Evolutionary conservation across 2,888 invertebrate species (phyloP).

Genomic region (Andrena dorsata): DNA sequence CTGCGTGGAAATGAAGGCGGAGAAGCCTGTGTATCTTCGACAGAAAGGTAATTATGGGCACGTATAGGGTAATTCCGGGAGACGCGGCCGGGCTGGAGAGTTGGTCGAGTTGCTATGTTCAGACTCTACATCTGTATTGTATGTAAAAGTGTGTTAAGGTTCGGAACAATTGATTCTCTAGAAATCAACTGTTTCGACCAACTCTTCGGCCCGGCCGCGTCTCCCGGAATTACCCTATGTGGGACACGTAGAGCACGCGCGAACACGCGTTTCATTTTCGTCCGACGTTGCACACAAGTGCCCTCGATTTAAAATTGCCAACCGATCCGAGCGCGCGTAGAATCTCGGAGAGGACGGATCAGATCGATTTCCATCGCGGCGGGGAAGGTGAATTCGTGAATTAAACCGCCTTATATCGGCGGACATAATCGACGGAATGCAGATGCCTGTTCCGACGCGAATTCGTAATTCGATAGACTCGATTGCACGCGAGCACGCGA

Average conservation of each 20-base stretch:
- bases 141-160: too few relatives aligned
- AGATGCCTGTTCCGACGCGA: constrained; percentile 78
- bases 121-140: too few relatives aligned
- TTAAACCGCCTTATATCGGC: constrained; percentile 66
- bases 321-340: constrained; percentile 2
- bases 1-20: constrained; percentile 72
- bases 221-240: too few relatives aligned
- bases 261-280: too few relatives aligned
- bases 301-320: background rate
- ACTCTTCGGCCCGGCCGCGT: too few relatives aligned
- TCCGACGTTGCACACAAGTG: too few relatives aligned
- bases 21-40: constrained; percentile 79
- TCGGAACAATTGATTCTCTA: too few relatives aligned
- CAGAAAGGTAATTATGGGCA: constrained; percentile 81
- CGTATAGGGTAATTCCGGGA: too few relatives aligned
- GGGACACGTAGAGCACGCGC: background rate
- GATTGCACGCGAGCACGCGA: constrained; percentile 78
- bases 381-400: constrained; percentile 43
- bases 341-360: constrained; percentile 33
- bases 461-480: constrained; percentile 77
- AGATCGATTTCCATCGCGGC: constrained; percentile 56
- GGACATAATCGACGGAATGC: constrained; percentile 76
- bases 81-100: too few relatives aligned
- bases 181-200: too few relatives aligned
- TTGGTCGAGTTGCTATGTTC: too few relatives aligned